A percentile compares a stretch with the other conserved stretches of the same genome.
phyloP scores from a whole-genome alignment of 2,797 vertebrate species.

The Phataginus tetradactyla region DNA sequence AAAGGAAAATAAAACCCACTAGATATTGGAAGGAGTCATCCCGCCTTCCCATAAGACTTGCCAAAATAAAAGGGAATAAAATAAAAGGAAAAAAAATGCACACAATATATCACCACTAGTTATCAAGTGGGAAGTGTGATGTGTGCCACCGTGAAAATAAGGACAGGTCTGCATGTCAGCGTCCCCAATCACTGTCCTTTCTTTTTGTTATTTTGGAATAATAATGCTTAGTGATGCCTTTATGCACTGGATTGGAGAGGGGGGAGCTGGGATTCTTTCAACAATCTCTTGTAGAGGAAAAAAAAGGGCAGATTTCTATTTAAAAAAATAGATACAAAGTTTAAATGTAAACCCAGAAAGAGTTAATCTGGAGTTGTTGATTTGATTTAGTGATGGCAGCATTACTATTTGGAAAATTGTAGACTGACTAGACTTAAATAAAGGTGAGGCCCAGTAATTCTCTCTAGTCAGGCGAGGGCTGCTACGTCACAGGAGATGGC shows the following conservation, averaged over 20 bases:
- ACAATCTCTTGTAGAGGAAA: not conserved
- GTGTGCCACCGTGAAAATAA: not conserved
- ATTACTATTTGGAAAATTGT: not conserved
- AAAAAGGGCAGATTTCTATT: not conserved
- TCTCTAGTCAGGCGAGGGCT: not conserved
- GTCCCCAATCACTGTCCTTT: not conserved
- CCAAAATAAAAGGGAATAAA: constrained; percentile 34
- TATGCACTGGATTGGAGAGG: not conserved
- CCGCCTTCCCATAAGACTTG: not conserved
- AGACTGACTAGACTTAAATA: not conserved
- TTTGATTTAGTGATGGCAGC: not conserved
- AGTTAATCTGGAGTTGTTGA: not conserved
- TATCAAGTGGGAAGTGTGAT: not conserved
- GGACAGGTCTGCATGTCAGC: not conserved
- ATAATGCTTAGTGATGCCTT: not conserved
- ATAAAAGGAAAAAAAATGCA: constrained; percentile 12
- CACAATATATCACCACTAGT: not conserved
- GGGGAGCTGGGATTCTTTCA: not conserved
- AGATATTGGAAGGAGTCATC: constrained; percentile 13
- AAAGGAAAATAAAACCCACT: not conserved
- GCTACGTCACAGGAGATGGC: not conserved
- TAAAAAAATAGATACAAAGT: not conserved
- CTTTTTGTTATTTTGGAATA: not conserved
- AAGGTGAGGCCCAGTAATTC: not conserved
- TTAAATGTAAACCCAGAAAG: not conserved